Conservation (phyloP, 1,140 invertebrate genomes). For the Campodea augens region DNA sequence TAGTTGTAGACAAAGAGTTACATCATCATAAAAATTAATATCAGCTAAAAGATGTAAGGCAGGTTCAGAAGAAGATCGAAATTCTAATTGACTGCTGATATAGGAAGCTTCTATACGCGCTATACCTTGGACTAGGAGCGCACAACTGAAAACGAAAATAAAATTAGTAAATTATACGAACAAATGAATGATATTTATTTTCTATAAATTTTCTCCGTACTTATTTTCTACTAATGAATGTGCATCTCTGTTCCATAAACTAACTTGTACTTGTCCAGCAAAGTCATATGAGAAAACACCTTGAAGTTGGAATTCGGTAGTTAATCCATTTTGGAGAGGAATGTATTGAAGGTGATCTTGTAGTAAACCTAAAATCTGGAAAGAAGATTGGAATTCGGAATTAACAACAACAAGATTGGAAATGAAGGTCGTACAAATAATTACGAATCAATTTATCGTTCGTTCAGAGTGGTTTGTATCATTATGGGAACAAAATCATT, state of each 20-base stretch:
- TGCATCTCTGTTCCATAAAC: conserved; percentile 71
- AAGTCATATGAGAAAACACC: conserved; percentile 64
- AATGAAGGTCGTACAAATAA: too few species aligned
- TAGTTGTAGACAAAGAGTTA: conserved; percentile 62
- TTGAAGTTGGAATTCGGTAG: conserved; percentile 43
- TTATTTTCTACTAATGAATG: conserved; percentile 57
- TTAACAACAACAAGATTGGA: too few species aligned
- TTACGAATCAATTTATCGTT: too few species aligned
- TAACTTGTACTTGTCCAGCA: conserved; percentile 62
- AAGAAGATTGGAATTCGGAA: conserved; percentile 10
- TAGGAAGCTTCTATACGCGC: conserved; percentile 44
- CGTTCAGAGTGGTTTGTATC: too few species aligned
- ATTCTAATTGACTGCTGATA: conserved; percentile 45
- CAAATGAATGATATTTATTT: conserved; percentile 16
- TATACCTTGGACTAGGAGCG: conserved; percentile 42
- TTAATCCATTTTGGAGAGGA: conserved; percentile 49
- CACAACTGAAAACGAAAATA: conserved; percentile 35
- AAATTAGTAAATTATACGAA: conserved; percentile 5
- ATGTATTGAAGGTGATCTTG: conserved; percentile 52
- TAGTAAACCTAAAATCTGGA: conserved; percentile 44
- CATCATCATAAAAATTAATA: conserved; percentile 54
- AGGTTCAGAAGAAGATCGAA: conserved; percentile 45
- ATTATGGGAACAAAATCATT: not conserved
- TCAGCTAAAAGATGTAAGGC: conserved; percentile 53
- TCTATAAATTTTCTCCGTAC: conserved; percentile 29